Conservation (phyloP, 2,797 vertebrate species). For the Uromys caudimaculatus region DNA sequence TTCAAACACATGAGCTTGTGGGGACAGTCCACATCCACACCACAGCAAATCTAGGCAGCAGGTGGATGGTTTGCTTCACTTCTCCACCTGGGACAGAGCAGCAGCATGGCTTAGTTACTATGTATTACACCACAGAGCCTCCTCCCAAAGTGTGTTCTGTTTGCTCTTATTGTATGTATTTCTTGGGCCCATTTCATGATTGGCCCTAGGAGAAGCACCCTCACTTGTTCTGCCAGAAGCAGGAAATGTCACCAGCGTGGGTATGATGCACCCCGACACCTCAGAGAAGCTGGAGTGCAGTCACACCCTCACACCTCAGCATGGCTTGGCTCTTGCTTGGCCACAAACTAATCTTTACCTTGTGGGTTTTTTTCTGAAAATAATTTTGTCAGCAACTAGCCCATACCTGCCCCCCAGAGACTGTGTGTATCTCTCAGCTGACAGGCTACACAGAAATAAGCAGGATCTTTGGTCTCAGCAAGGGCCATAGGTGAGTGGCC, state of each 20-base stretch:
- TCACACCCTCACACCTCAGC: background rate
- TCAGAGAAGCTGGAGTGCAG: accelerated
- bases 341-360: background rate
- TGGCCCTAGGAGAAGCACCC: background rate
- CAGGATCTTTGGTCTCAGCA: background rate
- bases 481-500: background rate
- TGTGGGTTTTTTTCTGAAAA: conserved; percentile 41
- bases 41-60: background rate
- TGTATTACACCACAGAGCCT: accelerated
- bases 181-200: background rate
- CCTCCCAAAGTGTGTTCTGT: background rate
- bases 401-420: background rate
- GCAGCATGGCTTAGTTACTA: accelerated
- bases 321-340: background rate
- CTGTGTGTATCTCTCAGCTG: accelerated
- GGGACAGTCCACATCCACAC: background rate
- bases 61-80: accelerated
- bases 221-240: background rate
- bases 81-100: accelerated
- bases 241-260: background rate
- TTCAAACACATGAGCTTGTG: background rate
- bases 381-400: background rate
- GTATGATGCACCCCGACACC: accelerated
- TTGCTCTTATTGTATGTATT: background rate
- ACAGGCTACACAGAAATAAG: background rate